Conservation (phyloP, 2,888 invertebrate genomes). For the Octodonta nipae region DNA sequence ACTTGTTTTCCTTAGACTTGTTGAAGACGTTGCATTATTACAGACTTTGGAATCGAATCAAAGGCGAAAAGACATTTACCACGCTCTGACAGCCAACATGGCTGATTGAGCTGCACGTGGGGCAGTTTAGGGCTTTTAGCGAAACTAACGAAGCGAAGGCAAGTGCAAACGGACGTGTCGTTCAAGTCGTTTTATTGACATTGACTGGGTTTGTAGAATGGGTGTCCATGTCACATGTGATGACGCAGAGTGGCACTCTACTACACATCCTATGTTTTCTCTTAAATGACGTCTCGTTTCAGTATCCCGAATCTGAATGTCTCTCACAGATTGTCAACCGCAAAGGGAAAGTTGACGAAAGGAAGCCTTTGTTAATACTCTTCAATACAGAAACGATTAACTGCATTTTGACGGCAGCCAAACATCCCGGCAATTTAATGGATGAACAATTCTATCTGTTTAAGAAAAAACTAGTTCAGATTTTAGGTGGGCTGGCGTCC, state of each 20-base stretch:
- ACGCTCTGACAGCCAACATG: conserved; percentile 77
- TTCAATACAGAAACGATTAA: conserved; percentile 74
- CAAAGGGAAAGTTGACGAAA: conserved; percentile 73
- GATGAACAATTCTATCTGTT: conserved; percentile 71
- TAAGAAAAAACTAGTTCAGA: conserved; percentile 69
- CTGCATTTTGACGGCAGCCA: conserved; percentile 63
- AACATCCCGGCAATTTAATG: conserved; percentile 39
- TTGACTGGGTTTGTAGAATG: conserved; percentile 84
- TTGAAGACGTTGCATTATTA: conserved; percentile 83
- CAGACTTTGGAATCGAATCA: conserved; percentile 81
- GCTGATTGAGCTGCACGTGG: conserved; percentile 69
- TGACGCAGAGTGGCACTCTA: conserved; percentile 67
- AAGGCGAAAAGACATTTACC: conserved; percentile 79
- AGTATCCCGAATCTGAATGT: conserved; percentile 76
- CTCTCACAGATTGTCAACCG: conserved; percentile 70
- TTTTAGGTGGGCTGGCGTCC: conserved; percentile 64
- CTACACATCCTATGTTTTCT: conserved; percentile 72
- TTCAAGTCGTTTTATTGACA: conserved; percentile 72
- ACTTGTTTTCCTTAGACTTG: conserved; percentile 74
- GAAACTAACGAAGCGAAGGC: conserved; percentile 51
- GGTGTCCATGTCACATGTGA: conserved; percentile 76
- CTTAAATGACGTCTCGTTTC: conserved; percentile 67
- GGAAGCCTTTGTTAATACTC: conserved; percentile 69
- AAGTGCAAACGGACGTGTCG: conserved; percentile 61
- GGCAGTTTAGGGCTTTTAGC: conserved; percentile 54